A percentile compares a stretch with the other conserved stretches of the same genome.
phyloP scores from a whole-genome alignment of 2,113 vertebrate genomes.

The Prinia subflava region DNA sequence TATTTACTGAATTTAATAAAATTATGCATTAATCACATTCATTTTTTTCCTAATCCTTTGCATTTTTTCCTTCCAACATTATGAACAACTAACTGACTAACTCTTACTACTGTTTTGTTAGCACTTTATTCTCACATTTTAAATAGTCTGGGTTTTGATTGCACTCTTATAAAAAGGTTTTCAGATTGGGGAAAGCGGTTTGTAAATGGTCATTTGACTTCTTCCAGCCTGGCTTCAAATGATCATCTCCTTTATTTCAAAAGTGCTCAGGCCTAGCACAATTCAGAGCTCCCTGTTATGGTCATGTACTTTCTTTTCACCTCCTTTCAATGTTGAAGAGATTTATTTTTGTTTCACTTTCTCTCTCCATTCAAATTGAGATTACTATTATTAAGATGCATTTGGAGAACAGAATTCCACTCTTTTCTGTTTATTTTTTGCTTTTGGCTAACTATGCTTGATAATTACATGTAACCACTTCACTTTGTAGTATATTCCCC shows the following conservation, averaged over 20 bases:
- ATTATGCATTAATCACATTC: not conserved
- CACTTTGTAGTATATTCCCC: constrained; percentile 36
- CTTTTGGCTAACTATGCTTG: constrained; percentile 18
- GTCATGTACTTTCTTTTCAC: not conserved
- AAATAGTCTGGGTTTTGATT: not conserved
- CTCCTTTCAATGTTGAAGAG: not conserved
- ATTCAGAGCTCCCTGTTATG: not conserved
- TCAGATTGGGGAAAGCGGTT: fast-evolving
- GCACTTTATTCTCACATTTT: not conserved
- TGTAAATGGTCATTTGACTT: not conserved
- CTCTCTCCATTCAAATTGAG: constrained; percentile 30
- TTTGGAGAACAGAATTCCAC: constrained; percentile 34
- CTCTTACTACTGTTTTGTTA: not conserved
- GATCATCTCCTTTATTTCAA: not conserved
- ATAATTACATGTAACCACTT: constrained; percentile 59
- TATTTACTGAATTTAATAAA: not conserved
- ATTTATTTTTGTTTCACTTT: constrained; percentile 58
- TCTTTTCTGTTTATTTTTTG: constrained; percentile 44
- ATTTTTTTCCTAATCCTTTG: not conserved
- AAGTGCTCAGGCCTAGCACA: not conserved
- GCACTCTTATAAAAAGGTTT: not conserved
- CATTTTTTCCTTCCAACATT: not conserved
- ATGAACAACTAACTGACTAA: not conserved
- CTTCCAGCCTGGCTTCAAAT: not conserved
- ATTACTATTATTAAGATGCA: constrained; percentile 28